Conservation (phyloP, 1,140 invertebrate genomes). For the Trinorchestia longiramus region DNA sequence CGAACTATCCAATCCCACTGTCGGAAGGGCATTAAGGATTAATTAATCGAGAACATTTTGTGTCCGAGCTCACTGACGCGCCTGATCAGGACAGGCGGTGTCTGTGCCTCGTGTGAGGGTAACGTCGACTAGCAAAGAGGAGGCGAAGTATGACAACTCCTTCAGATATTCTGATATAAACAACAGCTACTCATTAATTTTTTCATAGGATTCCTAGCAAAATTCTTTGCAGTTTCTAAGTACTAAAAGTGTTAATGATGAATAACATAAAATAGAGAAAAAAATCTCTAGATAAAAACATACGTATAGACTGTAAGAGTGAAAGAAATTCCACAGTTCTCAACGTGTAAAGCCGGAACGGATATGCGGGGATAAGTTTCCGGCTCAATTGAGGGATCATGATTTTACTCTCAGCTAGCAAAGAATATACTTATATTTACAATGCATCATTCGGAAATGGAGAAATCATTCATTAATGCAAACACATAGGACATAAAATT, state of each 20-base stretch:
- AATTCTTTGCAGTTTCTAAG: neutral
- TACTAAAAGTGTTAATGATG: neutral
- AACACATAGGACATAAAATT: neutral
- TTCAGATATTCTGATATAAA: neutral
- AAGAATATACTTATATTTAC: neutral
- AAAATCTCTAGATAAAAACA: neutral
- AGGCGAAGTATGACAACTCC: neutral
- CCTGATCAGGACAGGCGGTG: neutral
- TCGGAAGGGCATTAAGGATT: constrained; percentile 13
- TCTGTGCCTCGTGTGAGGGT: neutral
- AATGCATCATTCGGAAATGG: neutral
- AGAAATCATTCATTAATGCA: neutral
- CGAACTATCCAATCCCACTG: neutral
- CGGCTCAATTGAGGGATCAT: neutral
- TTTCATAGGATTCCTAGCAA: neutral
- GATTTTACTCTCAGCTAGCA: neutral
- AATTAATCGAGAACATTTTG: constrained; percentile 1
- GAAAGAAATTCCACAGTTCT: neutral
- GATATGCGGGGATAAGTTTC: neutral
- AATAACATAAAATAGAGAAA: neutral
- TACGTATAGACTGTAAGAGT: neutral
- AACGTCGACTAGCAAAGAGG: neutral
- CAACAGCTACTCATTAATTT: neutral
- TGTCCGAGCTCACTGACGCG: neutral
- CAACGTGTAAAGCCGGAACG: neutral